Evolutionary conservation across 2,888 invertebrate genomes (phyloP), one percentile per base, ranked within the genome.

Genomic region (Leptinotarsa haldemani): DNA sequence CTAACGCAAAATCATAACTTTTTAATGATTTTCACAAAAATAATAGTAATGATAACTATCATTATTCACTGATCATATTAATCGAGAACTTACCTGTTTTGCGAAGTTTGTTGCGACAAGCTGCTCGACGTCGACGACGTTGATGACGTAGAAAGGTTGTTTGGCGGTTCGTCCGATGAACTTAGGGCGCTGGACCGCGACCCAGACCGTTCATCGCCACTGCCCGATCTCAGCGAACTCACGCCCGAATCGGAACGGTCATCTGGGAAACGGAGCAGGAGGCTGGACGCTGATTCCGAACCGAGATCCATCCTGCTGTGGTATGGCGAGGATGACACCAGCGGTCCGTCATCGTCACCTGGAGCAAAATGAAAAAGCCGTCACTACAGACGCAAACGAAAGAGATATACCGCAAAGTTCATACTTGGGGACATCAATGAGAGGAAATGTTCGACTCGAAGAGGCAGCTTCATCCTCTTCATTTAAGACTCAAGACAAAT

Each of bases 181-280:
- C 93, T 93, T 87, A 94, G 90, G 87, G 93, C 93, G 88, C 93
- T 93, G 87, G 90, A 90, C 78, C 93, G 91, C 87, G 93, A 93
- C 85, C 93, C 94, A 88, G 93, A 93, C 83, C 94, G 91, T 88
- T 94, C 94, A 90, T 94, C 94, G 85, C 91, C 91, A 84, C 90
- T 90, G 82, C 92, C 91, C 84, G 93, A 93, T 83, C 93, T 90
- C 85, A 93, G 89, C 73, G 93, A 93, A 88, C 94, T 93, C 90
- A 94, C 92, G 88, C 94, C 88, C 79, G 88, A 88, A 82, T 88
- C 88, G 77, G 86, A 86, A 76, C 88, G 86, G 85, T 90, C 90
- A 65, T 77, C 75, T 58, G 73, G 77, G 79, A 52, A 80, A 65
- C 46, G 70, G 70, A 46, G 78, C 71, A 64, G 68, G 2, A 53